phyloP scores from a whole-genome alignment of 2,113 vertebrate genomes.

The Hippolais icterina region DNA sequence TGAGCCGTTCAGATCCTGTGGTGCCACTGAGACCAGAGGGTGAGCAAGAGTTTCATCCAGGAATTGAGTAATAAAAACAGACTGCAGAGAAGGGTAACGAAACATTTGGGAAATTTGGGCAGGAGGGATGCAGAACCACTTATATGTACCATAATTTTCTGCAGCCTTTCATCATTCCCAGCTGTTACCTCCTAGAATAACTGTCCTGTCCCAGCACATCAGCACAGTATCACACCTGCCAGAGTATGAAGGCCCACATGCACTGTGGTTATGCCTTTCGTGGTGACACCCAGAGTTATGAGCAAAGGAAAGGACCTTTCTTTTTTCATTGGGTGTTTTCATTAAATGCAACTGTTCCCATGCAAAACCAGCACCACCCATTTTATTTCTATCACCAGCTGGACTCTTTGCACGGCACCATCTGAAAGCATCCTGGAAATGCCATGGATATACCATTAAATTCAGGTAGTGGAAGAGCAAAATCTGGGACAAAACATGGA shows the following conservation, averaged over 20 bases:
- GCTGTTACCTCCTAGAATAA: neutral
- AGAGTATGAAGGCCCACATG: neutral
- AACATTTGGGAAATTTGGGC: neutral
- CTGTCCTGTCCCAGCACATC: neutral
- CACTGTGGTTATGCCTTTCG: neutral
- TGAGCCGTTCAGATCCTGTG: fast-evolving
- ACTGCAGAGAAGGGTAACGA: neutral
- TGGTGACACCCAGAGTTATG: neutral
- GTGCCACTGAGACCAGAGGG: neutral
- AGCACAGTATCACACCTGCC: neutral
- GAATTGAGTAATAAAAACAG: neutral
- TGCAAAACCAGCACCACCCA: neutral
- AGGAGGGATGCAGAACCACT: neutral
- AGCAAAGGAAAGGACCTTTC: neutral
- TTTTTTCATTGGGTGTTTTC: neutral
- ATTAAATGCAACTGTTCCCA: conserved; percentile 10
- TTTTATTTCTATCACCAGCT: neutral
- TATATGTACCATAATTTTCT: neutral
- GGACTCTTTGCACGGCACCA: neutral
- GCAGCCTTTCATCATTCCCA: neutral
- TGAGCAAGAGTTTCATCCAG: neutral
- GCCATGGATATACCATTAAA: conserved; percentile 1
- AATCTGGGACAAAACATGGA: neutral
- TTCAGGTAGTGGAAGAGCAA: neutral
- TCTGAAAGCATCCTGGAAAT: conserved; percentile 19